phyloP scores from a whole-genome alignment of 2,797 vertebrate genomes.

The Thamnophis elegans region DNA sequence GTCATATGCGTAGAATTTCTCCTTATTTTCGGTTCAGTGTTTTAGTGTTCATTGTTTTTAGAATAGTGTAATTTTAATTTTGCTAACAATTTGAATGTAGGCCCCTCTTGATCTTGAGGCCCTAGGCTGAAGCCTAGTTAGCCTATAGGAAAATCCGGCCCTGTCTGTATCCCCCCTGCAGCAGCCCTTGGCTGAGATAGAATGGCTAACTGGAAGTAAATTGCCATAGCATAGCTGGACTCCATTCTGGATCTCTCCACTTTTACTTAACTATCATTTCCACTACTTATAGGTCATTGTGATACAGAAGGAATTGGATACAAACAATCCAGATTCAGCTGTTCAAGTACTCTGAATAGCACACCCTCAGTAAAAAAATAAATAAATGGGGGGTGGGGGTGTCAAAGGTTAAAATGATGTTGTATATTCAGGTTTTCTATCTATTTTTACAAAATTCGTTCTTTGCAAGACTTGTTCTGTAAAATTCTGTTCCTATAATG shows the following conservation, averaged over 20 bases:
- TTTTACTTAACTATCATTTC: background rate
- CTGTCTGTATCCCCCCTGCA: no score
- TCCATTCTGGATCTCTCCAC: background rate
- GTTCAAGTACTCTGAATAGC: background rate
- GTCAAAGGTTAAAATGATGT: background rate
- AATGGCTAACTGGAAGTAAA: background rate
- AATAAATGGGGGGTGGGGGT: background rate
- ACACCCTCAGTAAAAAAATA: background rate
- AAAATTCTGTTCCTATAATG: background rate
- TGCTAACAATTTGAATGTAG: no score
- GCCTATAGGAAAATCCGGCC: no score
- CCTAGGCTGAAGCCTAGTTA: no score
- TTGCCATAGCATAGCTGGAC: background rate
- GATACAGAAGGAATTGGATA: background rate
- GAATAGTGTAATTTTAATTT: no score
- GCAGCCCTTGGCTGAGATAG: background rate
- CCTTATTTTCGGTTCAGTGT: no score
- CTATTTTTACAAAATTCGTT: background rate
- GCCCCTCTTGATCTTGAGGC: no score
- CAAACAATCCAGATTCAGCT: background rate
- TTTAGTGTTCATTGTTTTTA: no score
- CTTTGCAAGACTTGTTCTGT: background rate
- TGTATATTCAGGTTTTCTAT: background rate
- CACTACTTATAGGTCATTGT: no score
- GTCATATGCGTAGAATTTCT: no score